Evolutionary conservation across 2,888 invertebrate genomes (phyloP).

Genomic region (Macrophya alboannulata): DNA sequence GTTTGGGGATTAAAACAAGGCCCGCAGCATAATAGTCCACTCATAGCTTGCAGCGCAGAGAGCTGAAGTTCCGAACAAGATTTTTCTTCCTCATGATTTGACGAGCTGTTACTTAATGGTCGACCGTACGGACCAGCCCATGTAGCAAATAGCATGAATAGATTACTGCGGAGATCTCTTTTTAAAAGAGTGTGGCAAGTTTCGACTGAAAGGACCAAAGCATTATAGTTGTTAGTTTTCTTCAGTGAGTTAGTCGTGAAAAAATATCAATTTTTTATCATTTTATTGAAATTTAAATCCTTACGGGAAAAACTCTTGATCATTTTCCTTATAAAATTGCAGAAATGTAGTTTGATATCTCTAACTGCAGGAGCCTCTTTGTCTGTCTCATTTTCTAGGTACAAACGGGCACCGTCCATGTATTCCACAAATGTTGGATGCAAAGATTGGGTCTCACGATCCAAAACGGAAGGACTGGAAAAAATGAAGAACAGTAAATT

Average conservation of each 20-base stretch:
- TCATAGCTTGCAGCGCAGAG: slow-evolving; percentile 91
- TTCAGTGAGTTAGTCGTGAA: neutral
- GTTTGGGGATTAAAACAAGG: slow-evolving; percentile 94
- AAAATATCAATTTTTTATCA: slow-evolving; percentile 41
- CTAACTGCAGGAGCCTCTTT: slow-evolving; percentile 94
- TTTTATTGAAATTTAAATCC: slow-evolving; percentile 73
- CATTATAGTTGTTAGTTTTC: slow-evolving; percentile 28
- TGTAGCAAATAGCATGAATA: slow-evolving; percentile 95
- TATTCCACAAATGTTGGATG: slow-evolving; percentile 96
- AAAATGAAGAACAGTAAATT: slow-evolving; percentile 42
- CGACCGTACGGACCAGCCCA: slow-evolving; percentile 96
- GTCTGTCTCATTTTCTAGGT: slow-evolving; percentile 96
- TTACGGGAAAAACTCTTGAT: slow-evolving; percentile 96
- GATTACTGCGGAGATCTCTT: slow-evolving; percentile 91
- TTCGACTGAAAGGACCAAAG: slow-evolving; percentile 87
- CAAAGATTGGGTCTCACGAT: slow-evolving; percentile 91
- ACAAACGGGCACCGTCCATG: slow-evolving; percentile 95
- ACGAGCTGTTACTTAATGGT: slow-evolving; percentile 81
- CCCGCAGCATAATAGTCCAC: slow-evolving; percentile 97
- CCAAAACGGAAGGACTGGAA: slow-evolving; percentile 90
- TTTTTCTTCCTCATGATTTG: slow-evolving; percentile 73
- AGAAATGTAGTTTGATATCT: slow-evolving; percentile 96
- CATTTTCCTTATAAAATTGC: slow-evolving; percentile 96
- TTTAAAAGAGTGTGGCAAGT: slow-evolving; percentile 92
- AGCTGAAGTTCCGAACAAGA: slow-evolving; percentile 80